A percentile compares a stretch with the other conserved stretches of the same genome.
phyloP scores from a whole-genome alignment of 2,113 vertebrate species.

The Orycteropus afer region DNA sequence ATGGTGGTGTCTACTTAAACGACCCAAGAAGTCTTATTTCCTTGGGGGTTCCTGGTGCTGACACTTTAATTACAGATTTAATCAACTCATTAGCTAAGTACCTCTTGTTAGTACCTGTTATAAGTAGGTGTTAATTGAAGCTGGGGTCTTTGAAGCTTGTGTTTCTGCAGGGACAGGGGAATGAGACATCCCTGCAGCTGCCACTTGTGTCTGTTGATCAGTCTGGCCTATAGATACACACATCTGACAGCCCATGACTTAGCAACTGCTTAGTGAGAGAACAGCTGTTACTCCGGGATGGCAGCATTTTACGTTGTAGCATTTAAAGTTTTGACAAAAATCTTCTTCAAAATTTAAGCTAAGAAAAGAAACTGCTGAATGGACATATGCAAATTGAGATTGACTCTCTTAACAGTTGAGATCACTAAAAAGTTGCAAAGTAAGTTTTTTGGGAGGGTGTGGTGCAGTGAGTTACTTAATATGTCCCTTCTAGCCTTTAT shows the following conservation, averaged over 20 bases:
- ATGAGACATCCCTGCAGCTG: neutral
- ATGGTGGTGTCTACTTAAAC: neutral
- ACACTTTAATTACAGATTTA: neutral
- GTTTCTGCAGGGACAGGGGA: neutral
- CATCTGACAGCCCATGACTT: neutral
- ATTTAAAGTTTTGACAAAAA: neutral
- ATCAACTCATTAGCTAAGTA: conserved; percentile 12
- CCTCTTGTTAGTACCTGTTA: neutral
- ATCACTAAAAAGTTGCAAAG: neutral
- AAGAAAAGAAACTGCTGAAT: neutral
- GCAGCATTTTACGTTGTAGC: neutral
- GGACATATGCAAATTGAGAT: neutral
- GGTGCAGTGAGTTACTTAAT: too few relatives aligned
- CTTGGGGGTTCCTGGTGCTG: neutral
- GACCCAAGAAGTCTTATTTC: neutral
- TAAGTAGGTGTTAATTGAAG: neutral
- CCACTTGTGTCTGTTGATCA: neutral
- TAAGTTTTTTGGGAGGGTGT: neutral
- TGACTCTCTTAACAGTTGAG: neutral
- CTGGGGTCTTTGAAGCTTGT: neutral
- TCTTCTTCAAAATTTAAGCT: neutral
- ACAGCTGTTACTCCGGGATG: too few relatives aligned
- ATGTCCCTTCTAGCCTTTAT: too few relatives aligned
- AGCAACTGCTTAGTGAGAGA: neutral
- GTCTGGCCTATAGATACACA: too few relatives aligned